Conservation (phyloP, 2,888 invertebrate species). For the Iselma pallidipennis region DNA sequence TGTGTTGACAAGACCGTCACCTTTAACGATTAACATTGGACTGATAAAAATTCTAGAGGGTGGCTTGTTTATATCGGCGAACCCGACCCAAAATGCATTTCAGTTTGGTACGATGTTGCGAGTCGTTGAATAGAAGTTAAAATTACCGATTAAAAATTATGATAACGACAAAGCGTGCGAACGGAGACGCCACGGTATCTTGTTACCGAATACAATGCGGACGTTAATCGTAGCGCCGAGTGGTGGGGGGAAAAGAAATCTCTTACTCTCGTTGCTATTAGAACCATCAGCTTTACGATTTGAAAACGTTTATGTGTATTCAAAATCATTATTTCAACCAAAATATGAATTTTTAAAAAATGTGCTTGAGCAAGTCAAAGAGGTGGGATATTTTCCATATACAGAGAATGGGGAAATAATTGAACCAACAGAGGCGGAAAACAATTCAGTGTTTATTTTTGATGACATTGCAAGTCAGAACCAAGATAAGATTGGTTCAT, state of each 20-base stretch:
- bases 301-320: not conserved
- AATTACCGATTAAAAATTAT: not conserved
- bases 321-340: conserved; percentile 19
- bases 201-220: not conserved
- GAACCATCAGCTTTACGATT: not conserved
- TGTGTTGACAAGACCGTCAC: conserved; percentile 28
- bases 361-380: conserved; percentile 9
- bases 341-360: conserved; percentile 14
- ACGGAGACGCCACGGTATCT: not conserved
- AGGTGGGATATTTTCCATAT: conserved; percentile 13
- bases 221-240: not conserved
- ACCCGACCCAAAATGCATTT: not conserved
- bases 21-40: not conserved
- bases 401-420: not conserved
- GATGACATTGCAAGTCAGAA: not conserved
- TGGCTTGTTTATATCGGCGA: not conserved
- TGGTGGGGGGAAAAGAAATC: too few relatives aligned
- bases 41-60: not conserved
- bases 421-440: not conserved
- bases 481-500: too few relatives aligned
- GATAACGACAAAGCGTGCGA: not conserved
- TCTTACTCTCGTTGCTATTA: too few relatives aligned
- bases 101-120: not conserved
- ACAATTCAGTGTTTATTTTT: not conserved
- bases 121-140: not conserved